Evolutionary conservation across 2,797 vertebrate species (phyloP), one percentile per base, ranked within the genome.

Genomic region (Cyprinodon diabolis): DNA sequence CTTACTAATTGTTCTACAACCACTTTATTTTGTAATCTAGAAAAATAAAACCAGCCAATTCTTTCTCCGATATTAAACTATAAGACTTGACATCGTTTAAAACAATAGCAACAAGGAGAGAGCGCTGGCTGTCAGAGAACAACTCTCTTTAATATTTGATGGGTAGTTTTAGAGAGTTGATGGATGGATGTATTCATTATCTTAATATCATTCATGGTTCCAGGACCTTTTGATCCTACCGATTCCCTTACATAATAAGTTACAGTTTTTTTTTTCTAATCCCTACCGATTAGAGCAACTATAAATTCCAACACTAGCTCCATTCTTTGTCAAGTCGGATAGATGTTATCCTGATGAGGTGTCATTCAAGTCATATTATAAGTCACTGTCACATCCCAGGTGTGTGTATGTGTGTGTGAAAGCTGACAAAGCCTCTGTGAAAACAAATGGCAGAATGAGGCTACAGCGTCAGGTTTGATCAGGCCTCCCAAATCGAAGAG

Each of bases 391-490:
- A 77, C 85, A 74, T 83, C 81, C 77, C 79, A 81, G 81, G 83
- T 89, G 87, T 86, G 69, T 76, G 54, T 70, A 17, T 2, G 60
- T 48, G 84, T 54, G 51, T 55, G 52, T 40, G 35, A 52, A 69
- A 74, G 47, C 35, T 69, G 83, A 73, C 21, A 55, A 76, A 69
- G 79, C 48, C 12, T 58, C 69, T 71, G 74, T 63, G 81, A 85
- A 82, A 83, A 69, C 81, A 72, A 74, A 84, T 87, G 90, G 88
- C 90, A 92, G 86, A 92, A 89, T 90, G 80, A 47, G 86, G 88
- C 77, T 87, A 84, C 62, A 72, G 82, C 37, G 80, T 90, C 87
- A 78, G 49, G 69, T 90, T 86, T 78, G 80, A 91, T 92, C 87
- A 78, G 68, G 87, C 84, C 40, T 69, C 69, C 71, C 51, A 74